These are phyloP conservation scores for Colius striatus DNA, from an alignment of 2,113 vertebrate species.

Conservation along the genomic window DNA sequence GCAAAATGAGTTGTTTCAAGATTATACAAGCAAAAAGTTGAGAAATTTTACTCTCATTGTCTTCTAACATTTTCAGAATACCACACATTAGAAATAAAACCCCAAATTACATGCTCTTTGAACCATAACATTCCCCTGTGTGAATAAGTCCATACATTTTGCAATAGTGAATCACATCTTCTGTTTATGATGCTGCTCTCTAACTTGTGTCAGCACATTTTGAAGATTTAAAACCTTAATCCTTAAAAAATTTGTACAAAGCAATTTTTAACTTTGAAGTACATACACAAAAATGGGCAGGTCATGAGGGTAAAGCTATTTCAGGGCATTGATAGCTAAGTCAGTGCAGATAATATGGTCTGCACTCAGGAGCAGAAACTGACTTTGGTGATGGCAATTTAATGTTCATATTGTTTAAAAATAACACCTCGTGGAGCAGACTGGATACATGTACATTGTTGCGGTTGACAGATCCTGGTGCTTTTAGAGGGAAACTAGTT, in stretches of 20 bases:
- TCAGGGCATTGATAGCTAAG: background rate
- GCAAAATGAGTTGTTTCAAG: background rate
- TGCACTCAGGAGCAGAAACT: background rate
- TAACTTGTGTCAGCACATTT: background rate
- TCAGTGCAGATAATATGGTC: rapidly evolving
- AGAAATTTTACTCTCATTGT: background rate
- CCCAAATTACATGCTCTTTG: background rate
- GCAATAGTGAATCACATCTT: rapidly evolving
- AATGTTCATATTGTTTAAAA: background rate
- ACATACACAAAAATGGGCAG: background rate
- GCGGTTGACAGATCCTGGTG: background rate
- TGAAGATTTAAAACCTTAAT: background rate
- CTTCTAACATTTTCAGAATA: background rate
- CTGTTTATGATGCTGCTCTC: background rate
- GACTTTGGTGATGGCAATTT: background rate
- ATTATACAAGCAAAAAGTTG: background rate
- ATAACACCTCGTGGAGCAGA: background rate
- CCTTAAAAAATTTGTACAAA: background rate
- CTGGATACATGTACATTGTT: rapidly evolving
- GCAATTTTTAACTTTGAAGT: background rate
- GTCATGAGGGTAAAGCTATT: background rate
- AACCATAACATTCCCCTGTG: background rate
- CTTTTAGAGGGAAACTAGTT: background rate
- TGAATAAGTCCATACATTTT: background rate
- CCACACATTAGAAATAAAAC: background rate